phyloP scores from a whole-genome alignment of 1,140 invertebrate species.

The Zaprionus capensis region DNA sequence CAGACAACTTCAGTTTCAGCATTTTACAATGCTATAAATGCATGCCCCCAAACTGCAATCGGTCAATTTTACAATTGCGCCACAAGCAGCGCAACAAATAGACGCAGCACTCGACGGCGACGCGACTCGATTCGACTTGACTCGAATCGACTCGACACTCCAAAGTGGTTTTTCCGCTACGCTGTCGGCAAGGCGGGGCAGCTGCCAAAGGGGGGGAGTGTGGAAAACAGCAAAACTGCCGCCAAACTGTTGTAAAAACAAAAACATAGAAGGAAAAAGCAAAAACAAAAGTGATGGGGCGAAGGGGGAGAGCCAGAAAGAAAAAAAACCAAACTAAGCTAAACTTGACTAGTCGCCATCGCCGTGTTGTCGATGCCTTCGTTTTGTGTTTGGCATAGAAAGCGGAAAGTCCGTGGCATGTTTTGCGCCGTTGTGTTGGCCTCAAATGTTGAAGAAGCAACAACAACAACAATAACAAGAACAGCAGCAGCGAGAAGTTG shows the following conservation, averaged over 20 bases:
- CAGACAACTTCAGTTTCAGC: constrained; percentile 15
- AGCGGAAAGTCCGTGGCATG: constrained; percentile 61
- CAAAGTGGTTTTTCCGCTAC: constrained; percentile 18
- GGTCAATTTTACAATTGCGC: constrained; percentile 22
- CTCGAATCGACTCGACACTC: constrained; percentile 5
- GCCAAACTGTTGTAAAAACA: constrained; percentile 49
- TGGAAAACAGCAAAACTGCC: constrained; percentile 24
- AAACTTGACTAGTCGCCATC: constrained; percentile 42
- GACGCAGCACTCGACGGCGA: background rate
- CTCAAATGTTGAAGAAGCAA: constrained; percentile 42
- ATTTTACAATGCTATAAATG: constrained; percentile 1
- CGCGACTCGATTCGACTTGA: background rate
- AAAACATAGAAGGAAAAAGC: constrained; percentile 26
- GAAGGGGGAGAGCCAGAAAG: background rate
- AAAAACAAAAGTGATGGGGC: background rate
- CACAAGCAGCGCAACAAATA: constrained; percentile 11
- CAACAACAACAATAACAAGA: constrained; percentile 17
- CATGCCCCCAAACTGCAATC: constrained; percentile 31
- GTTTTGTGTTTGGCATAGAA: constrained; percentile 43
- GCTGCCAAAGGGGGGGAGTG: background rate
- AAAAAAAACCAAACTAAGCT: constrained; percentile 5
- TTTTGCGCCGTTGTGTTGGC: constrained; percentile 50
- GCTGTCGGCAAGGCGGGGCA: background rate
- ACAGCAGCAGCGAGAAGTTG: constrained; percentile 7
- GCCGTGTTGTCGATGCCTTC: constrained; percentile 28